Base-by-base conservation (phyloP, 1,140 invertebrate species). In the Holcopasites calliopsidis region DNA sequence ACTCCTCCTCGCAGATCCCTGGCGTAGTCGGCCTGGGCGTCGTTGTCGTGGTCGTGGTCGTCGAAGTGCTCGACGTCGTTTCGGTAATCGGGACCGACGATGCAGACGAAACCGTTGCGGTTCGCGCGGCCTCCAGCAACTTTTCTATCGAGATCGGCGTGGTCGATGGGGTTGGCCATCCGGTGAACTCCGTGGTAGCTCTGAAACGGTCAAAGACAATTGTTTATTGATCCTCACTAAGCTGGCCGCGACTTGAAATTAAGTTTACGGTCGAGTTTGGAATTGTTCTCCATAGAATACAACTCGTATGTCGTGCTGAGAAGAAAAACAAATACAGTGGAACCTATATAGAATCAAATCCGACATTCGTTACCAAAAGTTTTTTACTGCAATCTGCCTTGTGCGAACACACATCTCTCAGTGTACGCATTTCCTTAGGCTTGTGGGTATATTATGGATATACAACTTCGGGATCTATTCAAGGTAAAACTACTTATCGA, bases 121-220 rank as follows among this genome's bases (percentile, higher is more conserved):
- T 94, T 76, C 94, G 93, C 40, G 95, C 95, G n/a, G 94, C 93
- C 85, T 95, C 95, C 49, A 96, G 86, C 1, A 97, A 89, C 87
- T 96, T 96, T 86, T 96, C 96, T 50, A 96, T 95, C 0, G 96
- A 96, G 58, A 97, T 95, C 7, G 96, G 96, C 0, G 96, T 97
- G 0, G 96, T 97, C 1, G 96, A 95, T 5, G 95, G 94, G 7
- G 96, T 96, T 13, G 96, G 96, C 96, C 96, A 97, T 21, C 96
- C 96, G 11, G 96, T 97, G 84, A 97, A 97, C 88, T 96, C 95
- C 2, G 96, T 97, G 18, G 96, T 96, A 55, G 95, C 95, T 89
- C 97, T 96, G 85, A 50, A 88, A 91, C 33, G 13, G n/a, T 21
- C 28, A 68, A n/a, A 8, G 28, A 76, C 52, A 26, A 47, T 11